Evolutionary conservation across 1,140 invertebrate species (phyloP).

Genomic region (Onthophagus taurus): DNA sequence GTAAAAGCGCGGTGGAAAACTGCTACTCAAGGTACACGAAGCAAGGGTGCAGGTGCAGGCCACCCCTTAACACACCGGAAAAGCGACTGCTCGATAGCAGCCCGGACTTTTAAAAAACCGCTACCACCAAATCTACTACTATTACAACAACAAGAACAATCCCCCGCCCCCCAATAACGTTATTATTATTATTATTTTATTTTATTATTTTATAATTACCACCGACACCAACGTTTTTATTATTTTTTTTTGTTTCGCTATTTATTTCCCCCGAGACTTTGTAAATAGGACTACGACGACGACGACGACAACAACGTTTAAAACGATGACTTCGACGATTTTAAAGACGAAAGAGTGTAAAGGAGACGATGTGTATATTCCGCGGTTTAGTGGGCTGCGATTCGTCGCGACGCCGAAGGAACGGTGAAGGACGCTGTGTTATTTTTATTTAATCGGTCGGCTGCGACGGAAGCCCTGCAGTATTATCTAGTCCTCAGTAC

Average conservation of each 20-base stretch:
- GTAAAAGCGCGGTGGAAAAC: constrained; percentile 65
- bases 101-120: constrained; percentile 38
- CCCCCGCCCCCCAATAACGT: not conserved
- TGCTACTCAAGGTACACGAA: constrained; percentile 69
- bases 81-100: constrained; percentile 46
- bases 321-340: not conserved
- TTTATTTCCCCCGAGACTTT: not conserved
- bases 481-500: constrained; percentile 1
- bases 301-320: not conserved
- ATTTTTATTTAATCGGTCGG: constrained; percentile 2
- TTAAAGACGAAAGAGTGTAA: not conserved
- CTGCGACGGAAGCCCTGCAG: not conserved
- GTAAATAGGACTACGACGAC: not conserved
- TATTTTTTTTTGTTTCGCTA: not conserved
- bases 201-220: not conserved
- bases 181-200: not conserved
- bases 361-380: not conserved
- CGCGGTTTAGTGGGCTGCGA: not conserved
- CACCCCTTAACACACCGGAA: constrained; percentile 45
- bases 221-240: not conserved
- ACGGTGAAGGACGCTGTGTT: constrained; percentile 16
- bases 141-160: not conserved
- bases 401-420: not conserved
- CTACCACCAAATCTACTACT: too few relatives aligned
- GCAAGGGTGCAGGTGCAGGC: constrained; percentile 47